Evolutionary conservation across 2,797 vertebrate genomes (phyloP), one percentile per base, ranked within the genome.

Genomic region (Allobates femoralis): DNA sequence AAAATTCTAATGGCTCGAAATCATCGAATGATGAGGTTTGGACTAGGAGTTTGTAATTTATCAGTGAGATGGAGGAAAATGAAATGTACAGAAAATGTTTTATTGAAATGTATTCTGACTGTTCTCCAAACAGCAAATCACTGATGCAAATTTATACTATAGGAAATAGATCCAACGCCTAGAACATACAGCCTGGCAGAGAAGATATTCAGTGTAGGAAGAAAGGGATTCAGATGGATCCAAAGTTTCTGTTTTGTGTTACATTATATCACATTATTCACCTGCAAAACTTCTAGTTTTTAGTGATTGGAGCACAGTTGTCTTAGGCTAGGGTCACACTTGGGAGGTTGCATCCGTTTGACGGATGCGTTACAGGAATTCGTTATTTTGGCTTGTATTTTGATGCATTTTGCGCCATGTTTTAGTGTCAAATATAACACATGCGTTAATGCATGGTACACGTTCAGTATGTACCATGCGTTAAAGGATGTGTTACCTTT

Each of bases 1-100:
- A 88, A 91, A 90, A 89, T 90, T 91, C 91, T 91, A 88, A 93
- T 89, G 89, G 87, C 80, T 60, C 85, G 10, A 74, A 60, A 87
- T 87, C 67, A 64, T 81, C 55, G 60, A 64, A 78, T 66, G 51
- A 80, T 74, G 81, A 84, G 86, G 76, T 79, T 66, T 64, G 66
- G 58, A 82, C 62, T 51, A 19, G 81, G 85, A 28, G 26, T 50
- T 78, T 67, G 16, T 53, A 60, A 53, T 80, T 58, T 74, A 66
- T 64, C 64, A 79, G 53, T 12, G 34, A 74, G 67, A 73, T 12
- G 12, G 64, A 84, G 66, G 23, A 12, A 41, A 62, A 58, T 56
- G 41, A 56, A 58, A 81, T 23, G 77, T 71, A 79, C 12, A 30
- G n/a, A 71, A 64, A 53, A 50, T 62, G 28, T 84, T 84, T 84